Evolutionary conservation across 2,113 vertebrate species (phyloP).

Genomic region (Malurus melanocephalus): DNA sequence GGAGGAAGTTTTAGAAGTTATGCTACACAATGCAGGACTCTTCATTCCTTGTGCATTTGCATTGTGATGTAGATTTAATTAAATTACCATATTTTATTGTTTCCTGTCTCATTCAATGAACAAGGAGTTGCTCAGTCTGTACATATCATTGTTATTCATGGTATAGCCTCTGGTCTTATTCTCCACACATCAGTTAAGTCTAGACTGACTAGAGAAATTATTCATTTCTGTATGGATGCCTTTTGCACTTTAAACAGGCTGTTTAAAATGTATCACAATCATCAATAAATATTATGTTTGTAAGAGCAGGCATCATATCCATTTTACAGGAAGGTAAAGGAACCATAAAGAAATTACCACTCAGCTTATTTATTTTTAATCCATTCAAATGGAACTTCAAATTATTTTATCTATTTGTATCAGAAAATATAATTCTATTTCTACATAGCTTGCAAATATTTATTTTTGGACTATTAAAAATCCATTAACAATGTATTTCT

Average conservation of each 20-base stretch:
- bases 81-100: slow-evolving; percentile 23
- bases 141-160: neutral
- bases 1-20: neutral
- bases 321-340: neutral
- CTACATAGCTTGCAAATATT: neutral
- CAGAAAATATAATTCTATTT: neutral
- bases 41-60: neutral
- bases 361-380: neutral
- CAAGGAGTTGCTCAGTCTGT: neutral
- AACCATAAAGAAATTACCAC: neutral
- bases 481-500: neutral
- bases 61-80: slow-evolving; percentile 4
- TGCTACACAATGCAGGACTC: neutral
- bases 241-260: neutral
- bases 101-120: slow-evolving; percentile 11
- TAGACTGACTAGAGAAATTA: neutral
- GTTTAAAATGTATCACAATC: neutral
- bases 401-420: neutral
- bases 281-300: neutral
- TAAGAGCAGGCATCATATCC: neutral
- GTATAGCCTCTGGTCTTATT: neutral
- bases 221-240: neutral
- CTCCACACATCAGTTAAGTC: neutral
- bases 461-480: neutral
- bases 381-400: neutral